Base-by-base conservation (phyloP, 2,888 invertebrate species). In the Andrena praecox region DNA sequence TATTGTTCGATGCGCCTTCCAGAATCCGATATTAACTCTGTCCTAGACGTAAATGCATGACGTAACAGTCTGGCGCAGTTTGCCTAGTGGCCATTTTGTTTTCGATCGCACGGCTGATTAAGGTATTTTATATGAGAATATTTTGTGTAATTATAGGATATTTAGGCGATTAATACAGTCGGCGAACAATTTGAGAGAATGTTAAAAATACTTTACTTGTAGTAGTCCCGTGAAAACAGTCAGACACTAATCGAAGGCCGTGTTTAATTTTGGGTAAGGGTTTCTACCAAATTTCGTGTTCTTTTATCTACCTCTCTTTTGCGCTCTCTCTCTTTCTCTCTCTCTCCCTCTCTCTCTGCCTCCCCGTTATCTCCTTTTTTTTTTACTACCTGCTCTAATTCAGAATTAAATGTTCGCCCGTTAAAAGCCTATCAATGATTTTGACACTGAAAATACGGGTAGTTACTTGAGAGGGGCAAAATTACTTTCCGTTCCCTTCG, bases 71-170 rank as follows among this genome's bases (percentile, higher is more conserved):
- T 82, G 76, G 85, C 83, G 80, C 80, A 79, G 84, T 86, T 87
- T 89, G 83, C 72, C 79, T 87, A 92, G 93, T 93, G 88, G 93
- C 93, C 93, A 93, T 93, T 93, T 93, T 93, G 93, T 93, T 93
- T 92, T 91, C 92, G 81, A 90, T 90, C 77, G 83, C 87, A 89
- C 89, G 91, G 89, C 91, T 89, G 90, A 93, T 90, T 87, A 92
- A 93, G 93, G 93, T 93, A 93, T 93, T 93, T 90, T 87, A 88
- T 84, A 89, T 89, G 92, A 84, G 88, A 79, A 87, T 92, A 89
- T 90, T 91, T 90, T 84, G 88, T 71, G 87, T 92, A 90, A 88
- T 85, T 86, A 85, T 90, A 92, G 77, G 74, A 77, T 84, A 82
- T 82, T 87, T 88, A 86, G 68, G 71, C 42, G 63, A 75, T 69